Evolutionary conservation across 2,888 invertebrate species (phyloP), one percentile per base, ranked within the genome.

Genomic region (Kryphioiulus occultus): DNA sequence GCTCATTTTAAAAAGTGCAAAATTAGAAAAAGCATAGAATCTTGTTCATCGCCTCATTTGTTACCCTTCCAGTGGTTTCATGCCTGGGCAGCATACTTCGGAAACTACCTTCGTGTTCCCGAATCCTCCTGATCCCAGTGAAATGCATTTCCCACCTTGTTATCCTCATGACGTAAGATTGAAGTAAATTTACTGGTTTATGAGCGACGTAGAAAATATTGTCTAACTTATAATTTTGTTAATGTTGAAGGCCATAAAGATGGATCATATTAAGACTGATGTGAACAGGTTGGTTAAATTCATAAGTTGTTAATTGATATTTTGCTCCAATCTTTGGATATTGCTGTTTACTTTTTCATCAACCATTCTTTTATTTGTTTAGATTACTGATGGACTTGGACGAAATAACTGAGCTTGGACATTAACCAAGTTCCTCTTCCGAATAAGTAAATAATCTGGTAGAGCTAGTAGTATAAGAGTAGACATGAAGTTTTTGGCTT

Each of bases 61-160:
- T 10, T 82, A 9, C 30, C 26, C 7, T 30, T 30, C 82, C 30
- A 78, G 44, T 32, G 82, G 44, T 10, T 78, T 32, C n/a, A n/a
- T 32, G 39, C 87, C 87, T 39, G 82, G 59, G 9, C 78, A 78
- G 10, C 32, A 39, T 12, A 44, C 44, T 82, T 39, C 87, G 26
- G 87, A 87, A 82, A 87, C 87, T 2, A 87, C 87, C 7, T 87
- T 87, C 22, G 44, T 87, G 35, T 87, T 87, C 39, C 68, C 68
- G 10, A 87, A 82, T 87, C 87, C 82, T n/a, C 82, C 82, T 0
- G 82, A 87, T n/a, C 35, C 35, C 2, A 47, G 30, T 10, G 86
- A 32, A 5, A 44, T 53, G 47, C 86, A 86, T 32, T 86, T 86
- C 19, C 44, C 86, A 15, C 26, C 86, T 30, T 59, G 59, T 19